Conservation (phyloP, 2,797 vertebrate species). For the Cryptoprocta ferox region DNA sequence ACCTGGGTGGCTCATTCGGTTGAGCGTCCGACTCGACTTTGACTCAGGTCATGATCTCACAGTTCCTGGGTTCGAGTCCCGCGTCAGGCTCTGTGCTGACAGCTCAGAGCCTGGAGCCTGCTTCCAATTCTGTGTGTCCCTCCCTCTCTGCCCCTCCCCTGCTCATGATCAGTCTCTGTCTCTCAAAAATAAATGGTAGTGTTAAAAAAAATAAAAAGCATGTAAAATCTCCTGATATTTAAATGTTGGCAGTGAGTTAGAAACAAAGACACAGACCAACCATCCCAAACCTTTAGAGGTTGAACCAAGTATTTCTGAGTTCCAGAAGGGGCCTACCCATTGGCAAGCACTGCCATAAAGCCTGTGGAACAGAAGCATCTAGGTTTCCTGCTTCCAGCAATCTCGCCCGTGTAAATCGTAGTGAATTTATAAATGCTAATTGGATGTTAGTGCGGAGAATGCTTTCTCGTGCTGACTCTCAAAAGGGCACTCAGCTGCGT, state of each 20-base stretch:
- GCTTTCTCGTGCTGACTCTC: not conserved
- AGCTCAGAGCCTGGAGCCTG: no score
- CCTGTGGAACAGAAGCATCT: not conserved
- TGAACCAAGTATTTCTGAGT: not conserved
- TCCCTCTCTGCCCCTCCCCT: no score
- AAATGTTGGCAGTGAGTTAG: not conserved
- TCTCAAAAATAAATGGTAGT: no score
- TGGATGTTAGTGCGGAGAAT: not conserved
- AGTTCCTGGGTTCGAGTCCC: no score
- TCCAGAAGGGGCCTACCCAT: not conserved
- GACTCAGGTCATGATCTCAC: no score
- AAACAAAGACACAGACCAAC: not conserved
- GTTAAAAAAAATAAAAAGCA: no score
- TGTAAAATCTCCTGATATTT: not conserved
- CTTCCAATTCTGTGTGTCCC: no score
- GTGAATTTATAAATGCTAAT: not conserved
- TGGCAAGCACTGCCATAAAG: not conserved
- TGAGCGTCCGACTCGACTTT: no score
- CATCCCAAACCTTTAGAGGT: not conserved
- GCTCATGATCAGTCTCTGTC: no score
- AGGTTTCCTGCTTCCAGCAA: not conserved
- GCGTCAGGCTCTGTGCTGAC: no score
- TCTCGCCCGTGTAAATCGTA: not conserved
- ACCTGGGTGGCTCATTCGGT: no score
- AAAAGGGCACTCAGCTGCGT: not conserved